These are phyloP conservation scores for Paramormyrops hopkinsi DNA, from an alignment of 2,797 vertebrate genomes.

Conservation along the genomic window DNA sequence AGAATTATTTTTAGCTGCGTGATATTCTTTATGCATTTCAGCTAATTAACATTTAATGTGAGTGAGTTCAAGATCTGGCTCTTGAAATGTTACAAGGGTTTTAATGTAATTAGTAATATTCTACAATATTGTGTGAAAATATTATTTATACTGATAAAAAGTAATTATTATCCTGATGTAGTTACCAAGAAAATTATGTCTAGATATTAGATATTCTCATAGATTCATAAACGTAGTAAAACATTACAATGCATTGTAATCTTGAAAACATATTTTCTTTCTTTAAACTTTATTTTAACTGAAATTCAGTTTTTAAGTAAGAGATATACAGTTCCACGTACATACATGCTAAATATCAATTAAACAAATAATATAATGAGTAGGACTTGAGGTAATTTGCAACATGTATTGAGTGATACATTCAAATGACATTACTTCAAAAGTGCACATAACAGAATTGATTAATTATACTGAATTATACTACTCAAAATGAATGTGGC, in stretches of 20 bases:
- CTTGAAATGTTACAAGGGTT: neutral
- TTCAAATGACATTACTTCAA: neutral
- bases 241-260: neutral
- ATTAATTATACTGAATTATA: neutral
- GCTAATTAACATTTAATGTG: neutral
- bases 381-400: neutral
- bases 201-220: neutral
- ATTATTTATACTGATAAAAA: neutral
- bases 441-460: neutral
- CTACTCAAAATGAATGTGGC: neutral
- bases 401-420: neutral
- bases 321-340: neutral
- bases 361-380: slow-evolving; percentile 1
- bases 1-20: neutral
- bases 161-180: neutral
- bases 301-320: neutral
- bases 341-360: neutral
- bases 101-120: neutral
- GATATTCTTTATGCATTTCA: neutral
- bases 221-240: neutral
- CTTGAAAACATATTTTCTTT: neutral
- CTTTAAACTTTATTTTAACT: neutral
- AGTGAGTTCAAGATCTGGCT: slow-evolving; percentile 3
- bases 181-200: neutral
- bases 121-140: neutral